Evolutionary conservation across 2,888 invertebrate species (phyloP), one percentile per base, ranked within the genome.

Genomic region (Labia minor): DNA sequence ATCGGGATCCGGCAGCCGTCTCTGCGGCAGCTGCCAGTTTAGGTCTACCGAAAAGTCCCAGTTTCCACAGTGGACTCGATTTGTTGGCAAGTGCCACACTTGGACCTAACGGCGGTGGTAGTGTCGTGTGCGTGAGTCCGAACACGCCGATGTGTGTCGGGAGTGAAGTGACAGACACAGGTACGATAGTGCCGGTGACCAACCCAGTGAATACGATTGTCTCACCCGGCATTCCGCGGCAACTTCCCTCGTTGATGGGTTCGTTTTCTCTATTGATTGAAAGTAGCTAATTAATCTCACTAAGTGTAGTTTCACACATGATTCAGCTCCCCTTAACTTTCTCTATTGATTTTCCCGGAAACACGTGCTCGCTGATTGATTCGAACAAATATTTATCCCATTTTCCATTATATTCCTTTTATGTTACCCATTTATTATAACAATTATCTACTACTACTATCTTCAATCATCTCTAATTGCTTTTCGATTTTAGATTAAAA

Each of bases 31-130:
- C 83, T 73, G 33, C 33, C 33, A 33, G 33, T 33, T 81, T 86
- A 77, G 88, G 90, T 72, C 87, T 91, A 76, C 91, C 91, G 73
- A 92, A 92, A 79, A 90, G 90, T 74, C 91, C 91, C 72, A 91
- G 90, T 76, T 91, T 91, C 79, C 91, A 92, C 79, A 89, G 90
- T 79, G 91, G 90, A 68, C 82, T 91, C 72, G 90, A 91, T 77
- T 84, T 89, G 74, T 88, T 89, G 74, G 88, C 89, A 69, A 85
- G 82, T 72, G 85, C 83, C 73, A 76, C 19, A 64, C 33, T 33
- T 67, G 21, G 21, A 65, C 79, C 79, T 69, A 77, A 79, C 68
- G 79, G 72, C 79, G 75, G 79, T 79, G 72, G 79, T 79, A 66
- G 78, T 80, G 69, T 80, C 80, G 79, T 79, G 20, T 3, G 64